These are phyloP conservation scores for Globicephala melas DNA, from an alignment of 2,113 vertebrate species.

Conservation along the genomic window DNA sequence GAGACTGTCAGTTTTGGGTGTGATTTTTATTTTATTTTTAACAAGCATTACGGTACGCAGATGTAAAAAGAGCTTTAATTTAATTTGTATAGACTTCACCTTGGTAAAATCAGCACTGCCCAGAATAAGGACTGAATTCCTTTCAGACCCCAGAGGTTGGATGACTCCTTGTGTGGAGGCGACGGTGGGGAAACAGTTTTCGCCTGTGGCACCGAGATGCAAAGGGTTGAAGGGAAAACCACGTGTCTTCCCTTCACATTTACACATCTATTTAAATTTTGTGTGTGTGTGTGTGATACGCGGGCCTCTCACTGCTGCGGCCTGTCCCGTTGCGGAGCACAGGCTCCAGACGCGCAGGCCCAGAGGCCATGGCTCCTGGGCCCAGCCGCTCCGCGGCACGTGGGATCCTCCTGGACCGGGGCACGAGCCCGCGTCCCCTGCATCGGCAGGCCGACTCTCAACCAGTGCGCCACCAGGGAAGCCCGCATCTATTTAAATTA, in stretches of 20 bases:
- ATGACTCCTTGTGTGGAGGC: neutral
- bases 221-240: neutral
- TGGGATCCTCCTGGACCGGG: too few species aligned
- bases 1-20: neutral
- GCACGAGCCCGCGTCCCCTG: too few species aligned
- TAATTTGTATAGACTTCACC: slow-evolving; percentile 47
- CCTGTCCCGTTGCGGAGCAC: too few species aligned
- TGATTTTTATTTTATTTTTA: slow-evolving; percentile 67
- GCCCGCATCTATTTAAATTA: slow-evolving; percentile 32
- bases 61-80: neutral
- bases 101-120: slow-evolving; percentile 11
- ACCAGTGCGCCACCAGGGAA: too few species aligned
- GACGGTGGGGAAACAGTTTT: neutral
- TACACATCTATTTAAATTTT: slow-evolving; percentile 22
- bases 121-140: neutral
- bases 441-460: too few species aligned
- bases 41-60: neutral
- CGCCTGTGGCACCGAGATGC: neutral
- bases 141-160: neutral
- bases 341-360: too few species aligned
- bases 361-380: too few species aligned
- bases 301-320: too few species aligned
- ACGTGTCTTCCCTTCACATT: neutral
- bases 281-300: too few species aligned
- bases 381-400: too few species aligned